These are phyloP conservation scores for Sinelater perroti DNA, from an alignment of 2,888 invertebrate genomes.

Conservation along the genomic window DNA sequence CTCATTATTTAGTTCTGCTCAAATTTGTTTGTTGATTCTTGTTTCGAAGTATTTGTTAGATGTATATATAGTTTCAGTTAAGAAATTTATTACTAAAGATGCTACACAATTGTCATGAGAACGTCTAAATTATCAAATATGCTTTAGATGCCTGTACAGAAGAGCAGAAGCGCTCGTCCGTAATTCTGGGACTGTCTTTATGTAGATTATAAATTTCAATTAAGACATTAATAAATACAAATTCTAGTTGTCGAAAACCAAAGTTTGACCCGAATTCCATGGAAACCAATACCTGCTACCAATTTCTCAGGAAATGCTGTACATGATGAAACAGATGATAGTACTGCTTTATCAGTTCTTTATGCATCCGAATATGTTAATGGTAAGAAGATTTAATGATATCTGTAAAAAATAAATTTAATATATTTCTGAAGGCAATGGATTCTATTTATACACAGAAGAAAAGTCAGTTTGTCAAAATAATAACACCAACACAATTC, in stretches of 20 bases:
- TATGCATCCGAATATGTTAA: constrained; percentile 77
- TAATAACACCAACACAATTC: constrained; percentile 36
- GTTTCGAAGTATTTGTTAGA: no score
- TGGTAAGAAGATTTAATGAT: constrained; percentile 60
- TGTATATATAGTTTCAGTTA: no score
- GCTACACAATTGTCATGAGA: no score
- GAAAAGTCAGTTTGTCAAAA: constrained; percentile 44
- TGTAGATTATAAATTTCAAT: no score
- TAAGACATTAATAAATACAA: neutral
- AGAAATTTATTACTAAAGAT: no score
- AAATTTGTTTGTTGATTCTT: no score
- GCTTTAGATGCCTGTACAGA: no score
- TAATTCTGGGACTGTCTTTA: no score
- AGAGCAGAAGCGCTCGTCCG: no score
- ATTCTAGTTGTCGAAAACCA: constrained; percentile 51
- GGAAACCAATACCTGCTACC: constrained; percentile 75
- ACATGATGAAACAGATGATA: constrained; percentile 59
- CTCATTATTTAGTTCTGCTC: no score
- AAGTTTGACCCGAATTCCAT: constrained; percentile 68
- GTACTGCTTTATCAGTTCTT: constrained; percentile 76
- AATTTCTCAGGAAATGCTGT: constrained; percentile 56
- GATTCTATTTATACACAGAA: constrained; percentile 78
- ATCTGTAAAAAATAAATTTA: no score
- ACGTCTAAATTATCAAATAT: no score
- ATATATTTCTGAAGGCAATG: constrained; percentile 72